Evolutionary conservation across 2,113 vertebrate species (phyloP).

Genomic region (Aix galericulata): DNA sequence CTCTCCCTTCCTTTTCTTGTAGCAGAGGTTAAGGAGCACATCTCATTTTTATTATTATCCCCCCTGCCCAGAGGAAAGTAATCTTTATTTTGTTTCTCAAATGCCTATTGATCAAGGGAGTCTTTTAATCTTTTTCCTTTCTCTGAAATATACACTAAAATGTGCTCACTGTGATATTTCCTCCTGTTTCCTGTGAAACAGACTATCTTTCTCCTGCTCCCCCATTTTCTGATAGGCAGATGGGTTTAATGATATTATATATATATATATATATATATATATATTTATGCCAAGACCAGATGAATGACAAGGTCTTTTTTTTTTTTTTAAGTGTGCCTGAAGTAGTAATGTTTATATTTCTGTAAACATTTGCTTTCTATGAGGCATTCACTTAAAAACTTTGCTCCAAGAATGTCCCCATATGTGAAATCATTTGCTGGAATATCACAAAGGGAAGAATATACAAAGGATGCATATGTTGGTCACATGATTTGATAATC

Average conservation of each 20-base stretch:
- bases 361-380: neutral
- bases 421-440: neutral
- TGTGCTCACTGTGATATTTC: neutral
- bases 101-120: neutral
- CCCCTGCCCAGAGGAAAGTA: neutral
- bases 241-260: neutral
- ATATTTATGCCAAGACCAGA: neutral
- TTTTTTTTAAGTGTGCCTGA: neutral
- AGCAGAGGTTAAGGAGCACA: neutral
- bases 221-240: neutral
- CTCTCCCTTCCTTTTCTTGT: neutral
- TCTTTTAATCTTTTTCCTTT: neutral
- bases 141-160: neutral
- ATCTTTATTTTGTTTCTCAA: neutral
- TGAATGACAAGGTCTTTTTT: neutral
- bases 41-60: neutral
- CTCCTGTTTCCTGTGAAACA: neutral
- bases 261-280: no score
- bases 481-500: neutral
- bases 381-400: neutral
- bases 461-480: neutral
- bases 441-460: neutral
- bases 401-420: neutral
- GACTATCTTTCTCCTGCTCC: neutral
- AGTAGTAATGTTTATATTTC: neutral